phyloP scores from a whole-genome alignment of 2,113 vertebrate species.

The Aepyceros melampus region DNA sequence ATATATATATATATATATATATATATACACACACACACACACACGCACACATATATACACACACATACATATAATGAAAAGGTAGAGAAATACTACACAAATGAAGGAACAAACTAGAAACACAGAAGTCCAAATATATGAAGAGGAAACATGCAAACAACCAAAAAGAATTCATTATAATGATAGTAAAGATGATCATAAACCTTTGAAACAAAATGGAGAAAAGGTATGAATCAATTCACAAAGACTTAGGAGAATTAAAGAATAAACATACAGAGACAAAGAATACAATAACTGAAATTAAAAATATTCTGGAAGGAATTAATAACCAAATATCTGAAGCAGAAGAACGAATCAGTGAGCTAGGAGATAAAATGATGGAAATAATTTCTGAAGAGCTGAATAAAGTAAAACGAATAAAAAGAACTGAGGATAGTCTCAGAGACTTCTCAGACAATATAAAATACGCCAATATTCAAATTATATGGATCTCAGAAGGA shows the following conservation, averaged over 20 bases:
- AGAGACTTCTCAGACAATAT: neutral
- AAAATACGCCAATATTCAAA: neutral
- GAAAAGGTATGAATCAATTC: neutral
- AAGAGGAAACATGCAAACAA: neutral
- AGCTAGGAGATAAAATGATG: neutral
- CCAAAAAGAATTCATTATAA: neutral
- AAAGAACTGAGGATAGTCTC: neutral
- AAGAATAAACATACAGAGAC: neutral
- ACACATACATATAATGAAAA: too few species aligned
- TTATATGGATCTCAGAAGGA: neutral
- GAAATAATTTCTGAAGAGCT: neutral
- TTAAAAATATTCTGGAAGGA: neutral
- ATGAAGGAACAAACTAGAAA: neutral
- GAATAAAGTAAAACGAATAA: neutral
- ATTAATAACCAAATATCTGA: neutral
- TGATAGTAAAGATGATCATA: neutral
- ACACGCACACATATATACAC: too few species aligned
- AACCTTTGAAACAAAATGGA: neutral
- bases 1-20: too few species aligned
- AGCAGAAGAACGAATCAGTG: neutral
- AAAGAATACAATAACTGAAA: neutral
- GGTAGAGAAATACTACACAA: neutral
- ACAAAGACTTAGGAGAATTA: neutral
- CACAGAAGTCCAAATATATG: neutral
- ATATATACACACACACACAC: too few species aligned